Evolutionary conservation across 2,888 invertebrate species (phyloP).

Genomic region (Watsonalla cultraria): DNA sequence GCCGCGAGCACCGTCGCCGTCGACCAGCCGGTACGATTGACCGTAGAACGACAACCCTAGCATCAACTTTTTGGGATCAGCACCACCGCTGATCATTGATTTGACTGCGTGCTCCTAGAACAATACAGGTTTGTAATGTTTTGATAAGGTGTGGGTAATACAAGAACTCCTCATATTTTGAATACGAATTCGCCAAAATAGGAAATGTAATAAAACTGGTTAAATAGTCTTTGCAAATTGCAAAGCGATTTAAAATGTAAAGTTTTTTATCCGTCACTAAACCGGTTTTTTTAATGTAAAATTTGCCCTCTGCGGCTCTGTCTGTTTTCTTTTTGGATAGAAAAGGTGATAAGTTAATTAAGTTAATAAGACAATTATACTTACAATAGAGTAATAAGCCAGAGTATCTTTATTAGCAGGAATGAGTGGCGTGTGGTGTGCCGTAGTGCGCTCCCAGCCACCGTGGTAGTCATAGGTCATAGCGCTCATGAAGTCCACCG

Average conservation of each 20-base stretch:
- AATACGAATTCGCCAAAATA: too few species aligned
- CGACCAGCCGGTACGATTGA: conserved; percentile 86
- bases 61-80: conserved; percentile 86
- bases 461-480: conserved; percentile 95
- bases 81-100: conserved; percentile 85
- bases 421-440: conserved; percentile 89
- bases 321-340: not conserved
- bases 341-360: not conserved
- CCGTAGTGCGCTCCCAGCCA: conserved; percentile 89
- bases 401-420: conserved; percentile 82
- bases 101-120: conserved; percentile 88
- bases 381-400: conserved; percentile 87
- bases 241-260: too few species aligned
- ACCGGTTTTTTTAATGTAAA: not conserved
- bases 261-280: too few species aligned
- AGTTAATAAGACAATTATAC: too few species aligned
- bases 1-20: conserved; percentile 43
- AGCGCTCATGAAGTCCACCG: conserved; percentile 88
- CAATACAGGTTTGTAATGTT: conserved; percentile 10
- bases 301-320: not conserved
- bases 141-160: not conserved
- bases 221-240: too few species aligned
- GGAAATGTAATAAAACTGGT: too few species aligned
- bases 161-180: too few species aligned
- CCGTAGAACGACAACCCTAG: conserved; percentile 93